These are phyloP conservation scores for Stenotaenia linearis DNA, from an alignment of 2,888 invertebrate species.

Conservation along the genomic window DNA sequence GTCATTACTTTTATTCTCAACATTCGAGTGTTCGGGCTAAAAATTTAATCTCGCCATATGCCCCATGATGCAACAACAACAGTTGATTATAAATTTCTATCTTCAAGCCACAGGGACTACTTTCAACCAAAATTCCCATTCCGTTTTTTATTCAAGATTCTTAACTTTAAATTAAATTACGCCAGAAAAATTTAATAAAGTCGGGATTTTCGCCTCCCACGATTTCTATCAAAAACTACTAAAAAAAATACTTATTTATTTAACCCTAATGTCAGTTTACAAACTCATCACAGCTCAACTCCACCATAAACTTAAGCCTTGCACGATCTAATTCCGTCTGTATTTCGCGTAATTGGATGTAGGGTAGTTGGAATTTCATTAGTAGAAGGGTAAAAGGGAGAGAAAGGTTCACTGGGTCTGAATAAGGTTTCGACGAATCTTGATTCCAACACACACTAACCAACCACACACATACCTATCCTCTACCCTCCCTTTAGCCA, in stretches of 20 bases:
- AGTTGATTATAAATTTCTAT: too few species aligned
- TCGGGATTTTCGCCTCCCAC: too few species aligned
- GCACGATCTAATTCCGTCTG: background rate
- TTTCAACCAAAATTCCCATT: too few species aligned
- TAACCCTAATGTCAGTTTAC: background rate
- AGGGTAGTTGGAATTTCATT: slow-evolving; percentile 13
- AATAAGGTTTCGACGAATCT: slow-evolving; percentile 20
- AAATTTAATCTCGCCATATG: background rate
- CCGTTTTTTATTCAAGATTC: too few species aligned
- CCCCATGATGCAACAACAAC: background rate
- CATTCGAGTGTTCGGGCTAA: background rate
- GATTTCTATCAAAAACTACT: background rate
- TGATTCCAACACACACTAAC: slow-evolving; percentile 23
- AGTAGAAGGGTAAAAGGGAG: background rate
- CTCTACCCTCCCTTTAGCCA: background rate
- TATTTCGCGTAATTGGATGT: slow-evolving; percentile 12
- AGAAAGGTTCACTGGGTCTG: slow-evolving; percentile 21
- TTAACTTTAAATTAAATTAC: too few species aligned
- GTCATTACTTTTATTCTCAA: background rate
- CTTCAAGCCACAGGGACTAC: too few species aligned
- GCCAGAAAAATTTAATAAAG: too few species aligned
- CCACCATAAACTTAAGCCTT: background rate
- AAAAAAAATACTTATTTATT: background rate
- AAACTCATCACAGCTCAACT: background rate
- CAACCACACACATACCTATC: background rate